Evolutionary conservation across 2,113 vertebrate genomes (phyloP), one percentile per base, ranked within the genome.

Genomic region (Kryptolebias marmoratus): DNA sequence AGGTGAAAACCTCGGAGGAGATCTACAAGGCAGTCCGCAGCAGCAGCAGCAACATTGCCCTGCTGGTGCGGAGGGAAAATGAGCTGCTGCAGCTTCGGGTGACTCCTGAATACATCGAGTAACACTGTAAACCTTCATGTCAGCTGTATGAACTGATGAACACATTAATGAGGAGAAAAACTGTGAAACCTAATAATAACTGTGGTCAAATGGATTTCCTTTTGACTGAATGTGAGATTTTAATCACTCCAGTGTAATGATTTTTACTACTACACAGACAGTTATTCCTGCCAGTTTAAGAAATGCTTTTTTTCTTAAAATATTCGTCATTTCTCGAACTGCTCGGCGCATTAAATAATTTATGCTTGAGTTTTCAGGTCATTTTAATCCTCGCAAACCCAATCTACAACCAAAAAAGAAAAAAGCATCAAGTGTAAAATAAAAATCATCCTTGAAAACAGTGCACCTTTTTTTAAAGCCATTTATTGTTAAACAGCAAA

Each of bases 91-190:
- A 82, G 49, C 89, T 99, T 42, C 95, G 95, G 18, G 94, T 98
- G 12, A 93, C 93, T 49, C 97, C 97, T 0, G 97, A 99, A 77
- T 85, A 73, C 73, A 94, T 95, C 0, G 96, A 98, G 86, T 96
- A 77, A 94, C 18, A 28, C 4, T 13, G 13, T 42, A 5, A 0
- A 22, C 1, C 39, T 42, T 10, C 39, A 42, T 9, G 39, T 8
- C 5, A 5, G 39, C 36, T 7, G 3, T 5, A 42, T 42, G 39
- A 42, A 36, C 36, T 9, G 1, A 42, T 9, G 10, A 36, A 3
- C 36, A 7, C 10, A 10, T 5, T 42, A 8, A 9, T 27, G 50
- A 11, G 2, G 42, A 45, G 39, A 42, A 57, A 44, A 30, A 74
- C 30, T 63, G 72, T 56, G 58, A 79, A 75, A 44, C 3, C 0